Evolutionary conservation across 2,888 invertebrate genomes (phyloP), one percentile per base, ranked within the genome.

Genomic region (Oxyteleia sp.): DNA sequence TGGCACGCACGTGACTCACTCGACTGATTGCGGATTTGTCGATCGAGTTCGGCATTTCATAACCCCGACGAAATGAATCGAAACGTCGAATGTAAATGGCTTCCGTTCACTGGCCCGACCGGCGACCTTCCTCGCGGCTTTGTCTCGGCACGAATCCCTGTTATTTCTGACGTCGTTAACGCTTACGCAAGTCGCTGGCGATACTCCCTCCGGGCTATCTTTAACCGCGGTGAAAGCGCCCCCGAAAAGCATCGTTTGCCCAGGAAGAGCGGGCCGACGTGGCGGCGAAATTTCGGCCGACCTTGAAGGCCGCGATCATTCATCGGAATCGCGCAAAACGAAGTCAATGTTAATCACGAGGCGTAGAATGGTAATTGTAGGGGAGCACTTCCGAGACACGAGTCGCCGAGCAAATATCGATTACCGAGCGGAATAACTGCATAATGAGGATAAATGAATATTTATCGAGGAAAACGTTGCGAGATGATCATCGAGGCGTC

Each of bases 71-170:
- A 8, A 43, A 59, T 20, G 29, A 69, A 69, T 78, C 61, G 78
- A 63, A 63, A 61, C 43, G 32, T 57, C 68, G 23, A n/a, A n/a
- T n/a, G n/a, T n/a, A n/a, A 55, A 53, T 63, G 69, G 45, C 51
- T 76, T 80, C 84, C 88, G 89, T 89, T 89, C 87, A 85, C 83
- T 84, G 86, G 88, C 88, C 87, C 74, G 85, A 26, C 87, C 82
- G 84, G 41, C 72, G 88, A 88, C 88, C 86, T 88, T 87, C 85
- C 85, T 63, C 61, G 86, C 53, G 85, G 76, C 76, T 82, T 72
- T 80, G 72, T 78, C 78, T 81, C 83, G 68, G 51, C 82, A 38
- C 76, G 68, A 69, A 82, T 81, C 75, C 72, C 78, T 75, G 78
- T 61, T 84, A 88, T 88, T 88, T 89, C 80, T 83, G 76, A 74